phyloP scores from a whole-genome alignment of 2,113 vertebrate genomes.

The Caloenas nicobarica region DNA sequence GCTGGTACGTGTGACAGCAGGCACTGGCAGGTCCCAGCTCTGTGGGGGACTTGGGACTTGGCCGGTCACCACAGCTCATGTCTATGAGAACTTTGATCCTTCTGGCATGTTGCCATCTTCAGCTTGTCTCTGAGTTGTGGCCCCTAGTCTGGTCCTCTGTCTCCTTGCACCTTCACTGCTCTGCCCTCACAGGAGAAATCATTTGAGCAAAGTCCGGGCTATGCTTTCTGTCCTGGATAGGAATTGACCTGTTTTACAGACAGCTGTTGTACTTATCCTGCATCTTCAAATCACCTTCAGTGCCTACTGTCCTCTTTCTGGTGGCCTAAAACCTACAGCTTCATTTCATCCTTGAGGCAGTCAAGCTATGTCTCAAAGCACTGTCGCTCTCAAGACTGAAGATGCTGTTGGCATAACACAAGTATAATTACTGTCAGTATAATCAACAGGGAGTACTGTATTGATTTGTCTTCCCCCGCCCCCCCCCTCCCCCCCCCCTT shows the following conservation, averaged over 20 bases:
- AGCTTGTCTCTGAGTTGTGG: neutral
- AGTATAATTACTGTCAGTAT: slow-evolving; percentile 18
- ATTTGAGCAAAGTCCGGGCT: neutral
- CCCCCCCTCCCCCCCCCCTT: too few species aligned
- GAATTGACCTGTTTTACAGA: neutral
- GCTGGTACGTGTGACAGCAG: fast-evolving
- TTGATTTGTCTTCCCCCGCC: slow-evolving; percentile 14
- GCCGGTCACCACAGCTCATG: neutral
- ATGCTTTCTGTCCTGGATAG: neutral
- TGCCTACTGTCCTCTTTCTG: neutral
- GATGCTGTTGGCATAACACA: slow-evolving; percentile 39
- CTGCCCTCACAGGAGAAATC: neutral
- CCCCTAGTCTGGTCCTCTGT: neutral
- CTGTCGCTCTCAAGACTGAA: slow-evolving; percentile 6
- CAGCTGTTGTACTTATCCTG: neutral
- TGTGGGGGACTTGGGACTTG: fast-evolving
- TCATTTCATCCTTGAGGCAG: neutral
- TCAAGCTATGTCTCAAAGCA: neutral
- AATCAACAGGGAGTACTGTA: slow-evolving; percentile 39
- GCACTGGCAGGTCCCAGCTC: neutral
- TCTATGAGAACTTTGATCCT: fast-evolving
- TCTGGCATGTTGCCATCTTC: neutral
- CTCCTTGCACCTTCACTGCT: neutral
- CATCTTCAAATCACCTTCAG: neutral
- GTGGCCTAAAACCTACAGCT: neutral